Evolutionary conservation across 2,888 invertebrate species (phyloP), one percentile per base, ranked within the genome.

Genomic region (Eilema caniola): DNA sequence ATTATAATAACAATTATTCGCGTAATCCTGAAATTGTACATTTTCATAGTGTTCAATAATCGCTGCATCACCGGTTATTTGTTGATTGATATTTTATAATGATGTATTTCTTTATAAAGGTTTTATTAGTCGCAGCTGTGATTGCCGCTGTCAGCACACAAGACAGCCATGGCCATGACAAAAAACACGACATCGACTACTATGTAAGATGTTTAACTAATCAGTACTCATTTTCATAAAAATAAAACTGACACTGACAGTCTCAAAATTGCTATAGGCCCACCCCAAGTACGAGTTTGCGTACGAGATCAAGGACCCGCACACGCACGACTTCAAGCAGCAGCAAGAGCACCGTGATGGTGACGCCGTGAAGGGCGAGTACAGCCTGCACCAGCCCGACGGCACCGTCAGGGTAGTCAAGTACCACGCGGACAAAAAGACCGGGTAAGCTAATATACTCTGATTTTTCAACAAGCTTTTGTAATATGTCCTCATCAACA

Each of bases 241-340:
- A 20, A n/a, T n/a, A 53, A 53, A n/a, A 53, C 7, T 10, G 10
- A n/a, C 7, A 16, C 53, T 53, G n/a, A 53, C 7, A 0, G 47
- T 53, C 0, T n/a, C 3, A n/a, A n/a, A 53, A 53, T 7, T 53
- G 10, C 53, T 53, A 14, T 25, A 89, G 89, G 78, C 86, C 2
- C 81, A 87, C 67, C 86, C 89, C 1, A 88, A 89, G 66, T 89
- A 89, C 73, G 86, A 88, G 69, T 95, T 92, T 83, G 91, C 89
- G 78, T 95, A 95, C 81, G 91, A 92, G 68, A 95, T 95, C 31
- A 86, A 90, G 69, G 95, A 95, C 79, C 89, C 89, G 12, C 93
- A 95, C 83, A 95, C 95, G 59, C 93, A 93, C 25, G 95, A 95
- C 87, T 85, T 90, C 83, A 94, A 95, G 85, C 82, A 83, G 72